Evolutionary conservation across 2,113 vertebrate species (phyloP), one percentile per base, ranked within the genome.

Genomic region (Silurus glanis): DNA sequence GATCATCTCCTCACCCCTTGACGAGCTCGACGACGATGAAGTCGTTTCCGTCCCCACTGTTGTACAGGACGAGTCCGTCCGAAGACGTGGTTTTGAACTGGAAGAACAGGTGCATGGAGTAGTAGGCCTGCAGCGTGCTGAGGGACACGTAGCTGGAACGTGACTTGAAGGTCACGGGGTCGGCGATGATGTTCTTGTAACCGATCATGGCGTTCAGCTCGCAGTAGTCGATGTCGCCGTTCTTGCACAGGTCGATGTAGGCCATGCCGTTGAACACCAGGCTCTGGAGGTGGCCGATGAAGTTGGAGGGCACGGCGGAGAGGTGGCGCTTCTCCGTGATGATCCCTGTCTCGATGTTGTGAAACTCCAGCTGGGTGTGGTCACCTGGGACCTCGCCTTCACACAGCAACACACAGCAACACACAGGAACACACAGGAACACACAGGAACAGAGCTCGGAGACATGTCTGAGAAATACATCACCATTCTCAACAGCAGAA

Each of bases 81-180:
- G 97, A 94, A 5, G 98, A 99, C 83, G 98, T 99, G 74, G 98
- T 99, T 94, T 99, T 99, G 94, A 99, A 99, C 95, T 99, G 98
- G 95, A 99, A 99, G 94, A 99, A 99, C 91, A 99, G 97, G 94
- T 99, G 97, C 98, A 99, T 99, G 94, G 97, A 97, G 89, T 97
- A 98, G 91, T 99, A 99, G 82, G 98, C 98, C 94, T 99, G 98
- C 87, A 99, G 93, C 0, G 98, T 97, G 87, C 96, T 95, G 92
- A 99, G 94, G 12, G 97, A 96, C 91, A 99, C 94, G 84, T 97
- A 99, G 92, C 97, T 99, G 56, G 97, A 96, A 94, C 98, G 98
- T 14, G 97, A 98, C 96, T 98, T 99, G 95, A 99, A 99, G 87
- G 97, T 99, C 93, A 99, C 95, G 0, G 98, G 98, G 91, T 99